Conservation (phyloP, 2,888 invertebrate species). For the Kuschelorhynchus macadamiae region DNA sequence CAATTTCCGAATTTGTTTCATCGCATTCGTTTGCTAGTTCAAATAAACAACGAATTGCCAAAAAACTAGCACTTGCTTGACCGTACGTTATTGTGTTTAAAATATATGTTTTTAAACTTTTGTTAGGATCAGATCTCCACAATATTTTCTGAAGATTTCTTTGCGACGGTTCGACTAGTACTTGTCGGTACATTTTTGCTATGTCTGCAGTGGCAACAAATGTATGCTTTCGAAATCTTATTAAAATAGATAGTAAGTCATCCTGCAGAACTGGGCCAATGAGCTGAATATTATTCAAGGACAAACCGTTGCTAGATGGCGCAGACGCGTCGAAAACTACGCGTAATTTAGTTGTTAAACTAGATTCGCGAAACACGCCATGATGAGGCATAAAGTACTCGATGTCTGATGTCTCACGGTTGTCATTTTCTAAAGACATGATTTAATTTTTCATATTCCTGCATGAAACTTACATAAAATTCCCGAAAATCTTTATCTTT, state of each 20-base stretch:
- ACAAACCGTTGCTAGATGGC: not conserved
- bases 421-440: not conserved
- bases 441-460: too few relatives aligned
- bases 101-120: not conserved
- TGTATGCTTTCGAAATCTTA: constrained; percentile 14
- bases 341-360: too few relatives aligned
- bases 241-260: constrained; percentile 16
- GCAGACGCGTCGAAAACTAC: not conserved
- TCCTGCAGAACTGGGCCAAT: constrained; percentile 24
- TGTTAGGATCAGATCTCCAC: constrained; percentile 6
- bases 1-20: constrained; percentile 25
- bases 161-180: constrained; percentile 7
- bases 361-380: too few relatives aligned
- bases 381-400: constrained; percentile 4
- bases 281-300: too few relatives aligned
- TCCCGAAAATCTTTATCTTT: too few relatives aligned
- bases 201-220: constrained; percentile 5
- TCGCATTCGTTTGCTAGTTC: constrained; percentile 23
- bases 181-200: constrained; percentile 19
- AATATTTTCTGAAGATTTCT: constrained; percentile 12
- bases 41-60: constrained; percentile 6
- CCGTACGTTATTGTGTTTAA: constrained; percentile 6
- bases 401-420: not conserved
- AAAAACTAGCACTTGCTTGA: constrained; percentile 10
- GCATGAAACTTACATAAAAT: too few relatives aligned